Conservation (phyloP, 1,140 invertebrate species). For the Spodoptera frugiperda region DNA sequence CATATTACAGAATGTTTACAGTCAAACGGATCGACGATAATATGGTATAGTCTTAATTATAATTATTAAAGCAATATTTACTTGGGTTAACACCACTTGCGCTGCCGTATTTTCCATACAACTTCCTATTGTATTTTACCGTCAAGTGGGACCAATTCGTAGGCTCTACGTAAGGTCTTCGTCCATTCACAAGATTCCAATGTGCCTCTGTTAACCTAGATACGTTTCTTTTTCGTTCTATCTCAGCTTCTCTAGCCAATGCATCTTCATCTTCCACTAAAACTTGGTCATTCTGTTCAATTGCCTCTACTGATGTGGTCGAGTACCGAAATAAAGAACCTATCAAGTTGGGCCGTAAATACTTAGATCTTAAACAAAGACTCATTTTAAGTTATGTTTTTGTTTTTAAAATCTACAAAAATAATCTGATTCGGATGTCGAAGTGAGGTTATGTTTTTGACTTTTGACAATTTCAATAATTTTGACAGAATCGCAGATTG, state of each 20-base stretch:
- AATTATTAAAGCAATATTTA: conserved; percentile 54
- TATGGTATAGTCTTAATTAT: too few species aligned
- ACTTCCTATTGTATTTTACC: conserved; percentile 80
- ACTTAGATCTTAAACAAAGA: conserved; percentile 65
- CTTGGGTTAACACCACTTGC: conserved; percentile 80
- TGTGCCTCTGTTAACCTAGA: conserved; percentile 70
- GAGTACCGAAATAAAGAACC: conserved; percentile 64
- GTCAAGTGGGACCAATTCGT: conserved; percentile 71
- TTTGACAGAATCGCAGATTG: not conserved
- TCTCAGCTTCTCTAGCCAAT: conserved; percentile 68
- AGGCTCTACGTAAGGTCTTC: conserved; percentile 70
- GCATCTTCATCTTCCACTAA: conserved; percentile 76
- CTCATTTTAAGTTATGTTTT: conserved; percentile 66
- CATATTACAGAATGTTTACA: too few species aligned
- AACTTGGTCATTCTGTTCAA: conserved; percentile 73
- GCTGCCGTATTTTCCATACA: conserved; percentile 79
- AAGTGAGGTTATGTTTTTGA: conserved; percentile 25
- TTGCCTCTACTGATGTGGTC: conserved; percentile 63
- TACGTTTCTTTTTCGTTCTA: conserved; percentile 76
- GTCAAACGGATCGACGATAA: too few species aligned
- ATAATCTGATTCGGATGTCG: conserved; percentile 9
- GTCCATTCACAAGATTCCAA: conserved; percentile 70
- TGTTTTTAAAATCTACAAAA: conserved; percentile 19
- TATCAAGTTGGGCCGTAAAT: conserved; percentile 61
- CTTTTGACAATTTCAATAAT: not conserved